These are phyloP conservation scores for Allobates femoralis DNA, from an alignment of 2,797 vertebrate species.

Conservation along the genomic window DNA sequence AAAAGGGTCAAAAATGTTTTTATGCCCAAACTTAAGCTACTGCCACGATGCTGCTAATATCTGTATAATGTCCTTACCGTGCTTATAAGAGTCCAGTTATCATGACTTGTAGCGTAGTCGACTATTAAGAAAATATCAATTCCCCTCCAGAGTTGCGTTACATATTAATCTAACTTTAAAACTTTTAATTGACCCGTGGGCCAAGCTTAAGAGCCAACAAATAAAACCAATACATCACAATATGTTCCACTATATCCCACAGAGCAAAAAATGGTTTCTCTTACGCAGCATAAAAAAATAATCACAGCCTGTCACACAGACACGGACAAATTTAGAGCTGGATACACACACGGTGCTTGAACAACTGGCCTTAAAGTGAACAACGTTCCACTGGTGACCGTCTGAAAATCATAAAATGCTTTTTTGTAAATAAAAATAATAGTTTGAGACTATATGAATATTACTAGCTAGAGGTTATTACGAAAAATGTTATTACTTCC, in stretches of 20 bases:
- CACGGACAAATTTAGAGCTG: slow-evolving; percentile 17
- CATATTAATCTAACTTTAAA: slow-evolving; percentile 30
- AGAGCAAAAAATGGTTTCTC: slow-evolving; percentile 40
- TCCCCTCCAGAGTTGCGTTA: background rate
- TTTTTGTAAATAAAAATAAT: slow-evolving; percentile 4
- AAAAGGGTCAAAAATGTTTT: background rate
- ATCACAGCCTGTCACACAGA: slow-evolving; percentile 29
- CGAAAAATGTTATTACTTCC: background rate
- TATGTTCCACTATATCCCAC: slow-evolving; percentile 42
- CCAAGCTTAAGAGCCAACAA: slow-evolving; percentile 27
- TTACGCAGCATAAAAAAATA: slow-evolving; percentile 55
- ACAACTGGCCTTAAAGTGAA: slow-evolving; percentile 15
- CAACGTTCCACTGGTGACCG: slow-evolving; percentile 6
- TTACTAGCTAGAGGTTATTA: background rate
- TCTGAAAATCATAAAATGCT: slow-evolving; percentile 10
- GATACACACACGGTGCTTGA: slow-evolving; percentile 22
- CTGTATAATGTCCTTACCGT: background rate
- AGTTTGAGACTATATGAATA: background rate
- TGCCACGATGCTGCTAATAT: background rate
- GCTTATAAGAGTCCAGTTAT: background rate
- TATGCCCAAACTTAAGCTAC: background rate
- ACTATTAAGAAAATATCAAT: background rate
- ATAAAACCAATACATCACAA: slow-evolving; percentile 53
- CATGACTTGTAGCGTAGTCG: background rate
- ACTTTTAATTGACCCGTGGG: slow-evolving; percentile 43